phyloP scores from a whole-genome alignment of 2,888 invertebrate genomes.

The Caradrina clavipalpis region DNA sequence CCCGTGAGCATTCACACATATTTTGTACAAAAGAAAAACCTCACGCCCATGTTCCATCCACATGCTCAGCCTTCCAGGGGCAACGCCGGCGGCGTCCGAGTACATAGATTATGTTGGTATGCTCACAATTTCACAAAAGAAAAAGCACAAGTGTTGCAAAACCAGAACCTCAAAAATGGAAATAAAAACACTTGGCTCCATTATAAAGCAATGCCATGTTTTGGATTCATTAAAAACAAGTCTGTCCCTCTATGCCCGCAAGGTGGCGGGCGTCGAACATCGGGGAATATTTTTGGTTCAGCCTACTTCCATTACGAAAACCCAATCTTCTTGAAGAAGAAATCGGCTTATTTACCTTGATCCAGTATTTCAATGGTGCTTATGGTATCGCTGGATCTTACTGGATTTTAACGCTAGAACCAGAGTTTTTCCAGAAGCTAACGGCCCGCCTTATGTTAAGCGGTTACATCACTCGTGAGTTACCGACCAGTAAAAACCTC shows the following conservation, averaged over 20 bases:
- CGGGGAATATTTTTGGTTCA: slow-evolving; percentile 3
- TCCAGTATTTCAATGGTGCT: too few species aligned
- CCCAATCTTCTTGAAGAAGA: not conserved
- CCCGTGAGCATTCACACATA: slow-evolving; percentile 11
- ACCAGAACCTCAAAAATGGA: slow-evolving; percentile 50
- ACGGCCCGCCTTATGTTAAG: too few species aligned
- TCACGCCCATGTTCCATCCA: slow-evolving; percentile 23
- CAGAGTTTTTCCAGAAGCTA: too few species aligned
- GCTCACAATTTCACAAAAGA: slow-evolving; percentile 43
- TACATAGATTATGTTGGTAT: slow-evolving; percentile 47
- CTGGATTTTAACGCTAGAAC: too few species aligned
- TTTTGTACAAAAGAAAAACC: slow-evolving; percentile 29
- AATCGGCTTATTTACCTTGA: too few species aligned
- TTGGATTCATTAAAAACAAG: slow-evolving; percentile 16
- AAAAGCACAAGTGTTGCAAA: slow-evolving; percentile 49
- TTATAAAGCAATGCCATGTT: slow-evolving; percentile 40
- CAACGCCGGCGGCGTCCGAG: slow-evolving; percentile 32
- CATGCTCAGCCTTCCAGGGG: slow-evolving; percentile 31
- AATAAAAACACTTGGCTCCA: slow-evolving; percentile 37
- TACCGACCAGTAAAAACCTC: too few species aligned
- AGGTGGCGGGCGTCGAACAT: slow-evolving; percentile 18
- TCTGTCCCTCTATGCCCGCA: not conserved
- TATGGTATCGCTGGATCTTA: too few species aligned
- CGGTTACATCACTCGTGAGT: too few species aligned
- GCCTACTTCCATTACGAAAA: not conserved